Conservation (phyloP, 1,140 invertebrate genomes). For the Bombus soroeensis region DNA sequence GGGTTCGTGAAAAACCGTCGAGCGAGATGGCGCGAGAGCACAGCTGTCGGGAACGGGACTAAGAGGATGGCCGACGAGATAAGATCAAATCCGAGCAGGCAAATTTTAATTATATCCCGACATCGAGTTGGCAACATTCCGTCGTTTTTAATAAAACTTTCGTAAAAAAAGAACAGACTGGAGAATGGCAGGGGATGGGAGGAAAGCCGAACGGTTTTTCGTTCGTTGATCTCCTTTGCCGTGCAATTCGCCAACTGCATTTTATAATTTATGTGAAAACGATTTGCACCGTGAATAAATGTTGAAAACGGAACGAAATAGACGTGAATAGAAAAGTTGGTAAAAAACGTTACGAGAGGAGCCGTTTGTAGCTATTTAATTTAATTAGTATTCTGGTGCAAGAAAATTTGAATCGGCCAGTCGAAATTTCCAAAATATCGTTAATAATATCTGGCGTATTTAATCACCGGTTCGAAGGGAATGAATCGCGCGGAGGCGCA, state of each 20-base stretch:
- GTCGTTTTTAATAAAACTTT: constrained; percentile 64
- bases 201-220: not conserved
- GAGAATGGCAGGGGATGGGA: not conserved
- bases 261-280: constrained; percentile 13
- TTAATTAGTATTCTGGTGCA: not conserved
- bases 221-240: not conserved
- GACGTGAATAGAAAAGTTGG: not conserved
- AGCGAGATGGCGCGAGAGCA: constrained; percentile 34
- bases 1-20: constrained; percentile 45
- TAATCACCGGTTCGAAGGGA: constrained; percentile 3
- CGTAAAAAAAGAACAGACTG: not conserved
- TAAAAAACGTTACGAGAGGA: not conserved
- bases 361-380: not conserved
- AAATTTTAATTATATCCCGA: constrained; percentile 68
- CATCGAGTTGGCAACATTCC: constrained; percentile 66
- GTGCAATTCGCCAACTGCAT: not conserved
- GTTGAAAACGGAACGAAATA: not conserved
- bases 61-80: constrained; percentile 13
- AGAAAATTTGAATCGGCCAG: not conserved
- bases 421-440: constrained; percentile 16
- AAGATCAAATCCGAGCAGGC: constrained; percentile 59
- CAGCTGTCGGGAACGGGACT: constrained; percentile 48
- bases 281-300: not conserved
- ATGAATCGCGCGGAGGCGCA: constrained; percentile 18
- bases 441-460: constrained; percentile 31